A percentile compares a stretch with the other conserved stretches of the same genome.
phyloP scores from a whole-genome alignment of 2,113 vertebrate species.

The Galemys pyrenaicus region DNA sequence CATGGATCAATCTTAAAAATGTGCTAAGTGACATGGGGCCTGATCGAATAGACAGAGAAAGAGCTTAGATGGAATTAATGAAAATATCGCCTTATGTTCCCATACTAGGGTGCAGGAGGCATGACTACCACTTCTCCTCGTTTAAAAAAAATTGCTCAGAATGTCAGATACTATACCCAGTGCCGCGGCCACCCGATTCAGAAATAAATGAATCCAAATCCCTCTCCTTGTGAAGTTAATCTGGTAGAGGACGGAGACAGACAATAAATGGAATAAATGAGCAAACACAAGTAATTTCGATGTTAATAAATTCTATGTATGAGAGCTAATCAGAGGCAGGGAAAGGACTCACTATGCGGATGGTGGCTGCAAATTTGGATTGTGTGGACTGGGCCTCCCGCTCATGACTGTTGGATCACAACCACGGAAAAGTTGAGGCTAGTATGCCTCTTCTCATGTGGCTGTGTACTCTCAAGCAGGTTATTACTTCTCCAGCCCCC shows the following conservation, averaged over 20 bases:
- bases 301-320: background rate
- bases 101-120: background rate
- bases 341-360: background rate
- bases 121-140: too few relatives aligned
- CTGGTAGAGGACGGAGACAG: background rate
- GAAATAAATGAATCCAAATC: background rate
- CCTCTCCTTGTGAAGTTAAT: background rate
- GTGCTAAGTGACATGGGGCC: background rate
- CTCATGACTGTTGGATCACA: background rate
- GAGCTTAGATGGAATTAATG: background rate
- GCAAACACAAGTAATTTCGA: conserved; percentile 26
- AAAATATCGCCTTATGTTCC: background rate
- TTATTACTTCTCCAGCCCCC: background rate
- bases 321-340: background rate
- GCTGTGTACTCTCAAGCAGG: background rate
- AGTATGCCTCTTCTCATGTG: background rate
- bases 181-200: background rate
- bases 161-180: too few relatives aligned
- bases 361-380: background rate
- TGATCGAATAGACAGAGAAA: background rate
- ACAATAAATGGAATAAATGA: background rate
- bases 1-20: background rate
- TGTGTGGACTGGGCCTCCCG: background rate
- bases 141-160: too few relatives aligned
- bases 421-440: background rate